phyloP scores from a whole-genome alignment of 1,140 invertebrate species.

The Cecropterus lyciades region DNA sequence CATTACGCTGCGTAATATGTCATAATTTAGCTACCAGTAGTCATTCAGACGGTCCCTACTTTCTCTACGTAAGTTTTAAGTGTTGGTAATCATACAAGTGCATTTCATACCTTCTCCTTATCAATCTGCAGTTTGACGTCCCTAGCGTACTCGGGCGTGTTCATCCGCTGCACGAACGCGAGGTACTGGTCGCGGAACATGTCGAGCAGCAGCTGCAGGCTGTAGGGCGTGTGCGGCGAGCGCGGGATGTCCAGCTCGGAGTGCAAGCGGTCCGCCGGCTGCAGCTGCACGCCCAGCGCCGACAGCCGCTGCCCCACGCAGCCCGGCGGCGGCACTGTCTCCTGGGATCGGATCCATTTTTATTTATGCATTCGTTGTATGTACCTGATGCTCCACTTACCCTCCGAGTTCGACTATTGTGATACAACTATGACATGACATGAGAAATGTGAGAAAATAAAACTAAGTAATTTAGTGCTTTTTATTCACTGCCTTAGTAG shows the following conservation, averaged over 20 bases:
- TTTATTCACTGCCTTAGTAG: too few relatives aligned
- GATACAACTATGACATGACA: background rate
- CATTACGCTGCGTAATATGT: too few relatives aligned
- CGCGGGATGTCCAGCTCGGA: conserved; percentile 92
- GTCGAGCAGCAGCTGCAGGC: conserved; percentile 93
- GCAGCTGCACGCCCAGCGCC: conserved; percentile 86
- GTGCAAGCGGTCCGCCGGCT: conserved; percentile 87
- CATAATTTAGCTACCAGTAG: too few relatives aligned
- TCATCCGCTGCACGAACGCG: conserved; percentile 92
- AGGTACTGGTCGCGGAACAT: conserved; percentile 93
- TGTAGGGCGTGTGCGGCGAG: conserved; percentile 92
- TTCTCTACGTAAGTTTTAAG: too few relatives aligned
- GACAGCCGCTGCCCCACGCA: conserved; percentile 96
- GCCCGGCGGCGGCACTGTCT: conserved; percentile 90
- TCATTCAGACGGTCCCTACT: too few relatives aligned
- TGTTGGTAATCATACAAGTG: too few relatives aligned
- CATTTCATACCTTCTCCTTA: conserved; percentile 87
- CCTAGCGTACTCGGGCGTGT: conserved; percentile 89
- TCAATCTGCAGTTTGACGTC: conserved; percentile 92
- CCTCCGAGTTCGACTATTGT: background rate
- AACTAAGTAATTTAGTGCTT: too few relatives aligned
- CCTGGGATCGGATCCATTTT: conserved; percentile 44
- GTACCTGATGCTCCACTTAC: background rate
- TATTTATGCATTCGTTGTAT: background rate
- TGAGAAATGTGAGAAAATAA: background rate